Percentiles rank a stretch among this genome's conserved stretches.
Conservation (phyloP, 2,113 vertebrate species). For the Bujurquina vittata region DNA sequence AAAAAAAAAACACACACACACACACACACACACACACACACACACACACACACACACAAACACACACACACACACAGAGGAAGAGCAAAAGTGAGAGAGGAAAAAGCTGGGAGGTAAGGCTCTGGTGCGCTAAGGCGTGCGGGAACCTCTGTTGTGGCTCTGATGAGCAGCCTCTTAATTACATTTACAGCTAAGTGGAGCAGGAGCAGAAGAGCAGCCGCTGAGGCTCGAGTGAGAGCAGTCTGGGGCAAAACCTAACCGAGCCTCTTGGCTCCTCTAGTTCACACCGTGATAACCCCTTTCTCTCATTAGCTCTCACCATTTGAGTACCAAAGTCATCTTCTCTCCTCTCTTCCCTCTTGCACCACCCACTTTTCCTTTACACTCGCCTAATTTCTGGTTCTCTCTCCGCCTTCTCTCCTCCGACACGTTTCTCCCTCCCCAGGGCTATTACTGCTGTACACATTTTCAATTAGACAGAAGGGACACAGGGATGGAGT, state of each 20-base stretch:
- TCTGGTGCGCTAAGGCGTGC: conserved; percentile 58
- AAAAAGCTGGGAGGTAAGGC: conserved; percentile 49
- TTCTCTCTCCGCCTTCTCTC: conserved; percentile 36
- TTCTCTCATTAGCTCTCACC: conserved; percentile 55
- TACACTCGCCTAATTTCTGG: conserved; percentile 44
- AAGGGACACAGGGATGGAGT: conserved; percentile 63
- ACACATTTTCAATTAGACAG: conserved; percentile 79
- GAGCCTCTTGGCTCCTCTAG: conserved; percentile 55
- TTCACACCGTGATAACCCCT: conserved; percentile 46
- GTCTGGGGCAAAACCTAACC: conserved; percentile 57
- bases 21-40: too few relatives aligned
- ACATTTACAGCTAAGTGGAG: conserved; percentile 77
- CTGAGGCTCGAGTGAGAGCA: conserved; percentile 55
- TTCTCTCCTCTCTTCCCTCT: conserved; percentile 32
- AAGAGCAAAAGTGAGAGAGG: background rate
- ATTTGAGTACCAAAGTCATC: conserved; percentile 33
- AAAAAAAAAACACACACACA: too few relatives aligned
- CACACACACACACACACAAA: background rate
- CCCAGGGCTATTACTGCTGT: conserved; percentile 60
- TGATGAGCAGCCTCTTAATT: conserved; percentile 78
- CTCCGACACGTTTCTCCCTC: conserved; percentile 49
- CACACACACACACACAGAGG: conserved; percentile 1
- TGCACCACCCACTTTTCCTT: conserved; percentile 39
- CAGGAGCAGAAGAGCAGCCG: conserved; percentile 65
- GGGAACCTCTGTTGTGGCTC: conserved; percentile 60